These are phyloP conservation scores for Agapostemon virescens DNA, from an alignment of 2,888 invertebrate species.

Conservation along the genomic window DNA sequence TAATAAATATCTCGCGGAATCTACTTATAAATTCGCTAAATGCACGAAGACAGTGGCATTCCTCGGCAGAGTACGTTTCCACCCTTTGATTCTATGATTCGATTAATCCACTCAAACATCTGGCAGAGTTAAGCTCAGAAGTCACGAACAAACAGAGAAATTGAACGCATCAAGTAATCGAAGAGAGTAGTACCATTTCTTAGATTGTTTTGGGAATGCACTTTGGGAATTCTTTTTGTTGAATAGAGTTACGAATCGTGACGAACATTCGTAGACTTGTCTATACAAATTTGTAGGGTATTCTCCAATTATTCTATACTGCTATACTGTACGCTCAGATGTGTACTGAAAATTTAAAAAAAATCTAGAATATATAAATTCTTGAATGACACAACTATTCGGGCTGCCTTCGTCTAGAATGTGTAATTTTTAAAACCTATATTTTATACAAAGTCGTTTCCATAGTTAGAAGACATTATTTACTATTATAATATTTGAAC, in stretches of 20 bases:
- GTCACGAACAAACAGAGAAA: conserved; percentile 4
- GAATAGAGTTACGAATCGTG: not conserved
- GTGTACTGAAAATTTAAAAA: too few species aligned
- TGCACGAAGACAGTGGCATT: not conserved
- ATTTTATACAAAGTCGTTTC: too few species aligned
- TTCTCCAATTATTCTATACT: not conserved
- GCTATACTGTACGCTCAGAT: too few species aligned
- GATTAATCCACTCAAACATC: not conserved
- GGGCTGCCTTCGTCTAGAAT: too few species aligned
- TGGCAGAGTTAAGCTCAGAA: not conserved
- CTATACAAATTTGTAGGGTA: not conserved
- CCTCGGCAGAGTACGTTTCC: not conserved
- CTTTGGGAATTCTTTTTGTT: not conserved
- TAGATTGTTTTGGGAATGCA: not conserved
- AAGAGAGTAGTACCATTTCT: not conserved
- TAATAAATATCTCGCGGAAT: not conserved
- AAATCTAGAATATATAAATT: too few species aligned
- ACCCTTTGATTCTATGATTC: not conserved
- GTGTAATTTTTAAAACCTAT: too few species aligned
- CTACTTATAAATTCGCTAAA: not conserved
- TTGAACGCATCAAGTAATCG: not conserved
- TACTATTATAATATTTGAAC: too few species aligned
- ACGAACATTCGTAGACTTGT: not conserved
- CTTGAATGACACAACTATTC: too few species aligned
- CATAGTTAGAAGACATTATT: too few species aligned